Evolutionary conservation across 2,888 invertebrate genomes (phyloP).

Genomic region (Pollenia griseotomentosa): DNA sequence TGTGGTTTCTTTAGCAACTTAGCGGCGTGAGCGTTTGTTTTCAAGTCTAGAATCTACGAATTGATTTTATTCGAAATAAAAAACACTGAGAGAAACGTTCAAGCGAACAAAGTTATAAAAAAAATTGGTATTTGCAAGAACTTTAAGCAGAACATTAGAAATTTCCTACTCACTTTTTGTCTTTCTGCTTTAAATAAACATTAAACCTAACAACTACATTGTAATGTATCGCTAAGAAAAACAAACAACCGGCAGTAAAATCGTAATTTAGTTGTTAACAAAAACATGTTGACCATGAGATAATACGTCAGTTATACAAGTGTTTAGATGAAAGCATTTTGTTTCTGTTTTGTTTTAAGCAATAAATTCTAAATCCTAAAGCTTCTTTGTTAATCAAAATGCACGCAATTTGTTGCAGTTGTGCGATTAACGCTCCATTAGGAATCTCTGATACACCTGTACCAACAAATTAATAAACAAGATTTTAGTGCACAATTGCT

Average conservation of each 20-base stretch:
- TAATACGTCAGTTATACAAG: conserved; percentile 12
- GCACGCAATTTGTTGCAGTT: conserved; percentile 63
- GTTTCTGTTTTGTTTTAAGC: conserved; percentile 17
- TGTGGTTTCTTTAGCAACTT: background rate
- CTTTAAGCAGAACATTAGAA: too few relatives aligned
- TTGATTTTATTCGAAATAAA: background rate
- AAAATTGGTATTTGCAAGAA: too few relatives aligned
- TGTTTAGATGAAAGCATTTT: conserved; percentile 2
- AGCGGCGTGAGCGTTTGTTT: conserved; percentile 37
- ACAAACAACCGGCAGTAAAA: conserved; percentile 49
- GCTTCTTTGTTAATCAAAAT: conserved; percentile 47
- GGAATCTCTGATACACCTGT: conserved; percentile 22
- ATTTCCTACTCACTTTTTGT: too few relatives aligned
- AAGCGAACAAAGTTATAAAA: background rate
- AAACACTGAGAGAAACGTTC: conserved; percentile 16
- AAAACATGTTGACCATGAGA: conserved; percentile 63
- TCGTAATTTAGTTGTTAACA: conserved; percentile 17
- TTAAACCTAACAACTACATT: too few relatives aligned
- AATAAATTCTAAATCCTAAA: conserved; percentile 31
- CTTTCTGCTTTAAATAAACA: background rate
- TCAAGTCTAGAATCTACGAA: conserved; percentile 47
- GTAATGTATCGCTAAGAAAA: background rate
- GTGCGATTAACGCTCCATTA: conserved; percentile 33
- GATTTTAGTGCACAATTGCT: conserved; percentile 12
- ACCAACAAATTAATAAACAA: conserved; percentile 36